These are phyloP conservation scores for Nerophis ophidion DNA, from an alignment of 2,113 vertebrate genomes.

Conservation along the genomic window DNA sequence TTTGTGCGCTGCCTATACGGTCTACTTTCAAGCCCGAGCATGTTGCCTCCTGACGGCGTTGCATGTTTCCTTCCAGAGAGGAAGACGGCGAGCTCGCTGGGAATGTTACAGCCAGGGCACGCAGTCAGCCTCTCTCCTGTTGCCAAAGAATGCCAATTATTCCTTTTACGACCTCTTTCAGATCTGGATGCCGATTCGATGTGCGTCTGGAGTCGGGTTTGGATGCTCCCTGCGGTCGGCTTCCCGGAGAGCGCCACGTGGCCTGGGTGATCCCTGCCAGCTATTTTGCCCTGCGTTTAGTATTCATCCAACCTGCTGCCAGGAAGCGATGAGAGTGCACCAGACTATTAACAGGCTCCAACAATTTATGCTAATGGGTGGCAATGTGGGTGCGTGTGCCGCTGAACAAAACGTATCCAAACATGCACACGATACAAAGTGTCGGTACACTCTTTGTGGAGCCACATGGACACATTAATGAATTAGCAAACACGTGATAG, in stretches of 20 bases:
- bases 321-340: conserved; percentile 26
- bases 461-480: conserved; percentile 27
- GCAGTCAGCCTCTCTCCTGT: conserved; percentile 23
- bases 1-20: not conserved
- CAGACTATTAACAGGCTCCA: conserved; percentile 20
- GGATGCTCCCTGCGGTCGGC: conserved; percentile 21
- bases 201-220: conserved; percentile 21
- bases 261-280: conserved; percentile 63
- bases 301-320: conserved; percentile 62
- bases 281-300: conserved; percentile 65
- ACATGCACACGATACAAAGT: conserved; percentile 26
- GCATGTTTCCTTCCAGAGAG: conserved; percentile 19
- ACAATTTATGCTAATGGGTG: conserved; percentile 30
- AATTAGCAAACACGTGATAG: conserved; percentile 36
- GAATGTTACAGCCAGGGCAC: conserved; percentile 38
- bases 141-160: conserved; percentile 30
- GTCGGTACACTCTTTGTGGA: conserved; percentile 12
- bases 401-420: conserved; percentile 25
- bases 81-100: conserved; percentile 32
- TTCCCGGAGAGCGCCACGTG: conserved; percentile 18
- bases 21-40: not conserved
- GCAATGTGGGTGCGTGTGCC: conserved; percentile 9
- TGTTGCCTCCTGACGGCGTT: not conserved
- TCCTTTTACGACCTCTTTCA: conserved; percentile 21
- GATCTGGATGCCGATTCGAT: conserved; percentile 31